Evolutionary conservation across 2,113 vertebrate genomes (phyloP), one percentile per base, ranked within the genome.

Genomic region (Otis tarda): DNA sequence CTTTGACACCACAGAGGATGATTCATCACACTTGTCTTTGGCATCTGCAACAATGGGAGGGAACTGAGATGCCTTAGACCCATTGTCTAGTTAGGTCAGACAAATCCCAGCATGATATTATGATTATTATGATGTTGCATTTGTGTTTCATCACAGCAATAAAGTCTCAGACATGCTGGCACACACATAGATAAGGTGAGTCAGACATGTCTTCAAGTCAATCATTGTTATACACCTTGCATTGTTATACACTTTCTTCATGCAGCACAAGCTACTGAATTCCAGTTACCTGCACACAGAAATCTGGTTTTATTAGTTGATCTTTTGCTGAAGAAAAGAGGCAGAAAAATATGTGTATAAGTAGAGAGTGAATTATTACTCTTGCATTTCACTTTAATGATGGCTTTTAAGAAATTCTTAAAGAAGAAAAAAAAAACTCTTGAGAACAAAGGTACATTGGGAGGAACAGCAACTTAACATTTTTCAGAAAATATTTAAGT

Each of bases 61-160:
- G 35, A 86, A 69, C 27, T 50, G 22, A 79, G 27, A 45, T 83
- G n/a, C 5, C 37, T 86, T 74, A 88, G 59, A 89, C 41, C 7
- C 74, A 45, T 55, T 84, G 45, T 69, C 20, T 88, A 70, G 17
- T 67, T 81, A 55, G 45, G n/a, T 87, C 56, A 86, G 64, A 67
- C 76, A 90, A 92, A 94, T 93, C 60, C n/a, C 31, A 78, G 27
- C 76, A 94, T 1, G 37, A 67, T 63, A 61, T 50, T 83, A 57
- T 70, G 25, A 81, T 80, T 90, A 83, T 83, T 80, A 7, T 74
- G 59, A 12, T 74, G 35, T 41, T 89, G 24, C 9, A 59, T 65
- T 88, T 93, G 7, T 92, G n/a, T 77, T 93, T 92, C 68, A 88
- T 55, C n/a, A 63, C 76, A 86, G 31, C 37, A 92, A 37, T 74